phyloP scores from a whole-genome alignment of 1,140 invertebrate species.

The Odontomachus brunneus region DNA sequence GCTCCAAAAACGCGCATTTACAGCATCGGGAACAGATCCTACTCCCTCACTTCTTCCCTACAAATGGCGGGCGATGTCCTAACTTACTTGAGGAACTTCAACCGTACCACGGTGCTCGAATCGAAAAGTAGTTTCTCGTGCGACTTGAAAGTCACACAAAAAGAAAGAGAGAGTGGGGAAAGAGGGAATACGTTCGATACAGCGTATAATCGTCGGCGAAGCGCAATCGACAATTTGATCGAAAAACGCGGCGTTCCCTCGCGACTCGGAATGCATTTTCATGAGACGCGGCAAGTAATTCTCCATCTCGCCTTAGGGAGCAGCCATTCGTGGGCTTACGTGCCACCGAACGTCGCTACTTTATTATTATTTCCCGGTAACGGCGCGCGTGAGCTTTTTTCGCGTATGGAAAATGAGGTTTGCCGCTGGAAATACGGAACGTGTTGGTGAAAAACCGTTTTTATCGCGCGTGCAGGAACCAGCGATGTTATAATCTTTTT shows the following conservation, averaged over 20 bases:
- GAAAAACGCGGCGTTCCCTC: not conserved
- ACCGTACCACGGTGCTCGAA: not conserved
- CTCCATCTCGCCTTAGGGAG: not conserved
- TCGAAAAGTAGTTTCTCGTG: not conserved
- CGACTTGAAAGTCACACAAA: not conserved
- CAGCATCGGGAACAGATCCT: too few relatives aligned
- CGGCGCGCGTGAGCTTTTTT: not conserved
- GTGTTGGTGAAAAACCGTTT: slow-evolving; percentile 16
- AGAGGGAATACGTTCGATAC: not conserved
- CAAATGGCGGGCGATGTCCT: too few relatives aligned
- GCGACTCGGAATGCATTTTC: not conserved
- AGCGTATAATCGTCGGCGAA: not conserved
- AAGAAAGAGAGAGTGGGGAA: too few relatives aligned
- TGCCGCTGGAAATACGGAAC: not conserved
- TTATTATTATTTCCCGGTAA: slow-evolving; percentile 30
- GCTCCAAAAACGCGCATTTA: too few relatives aligned
- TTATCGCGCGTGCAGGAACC: slow-evolving; percentile 6
- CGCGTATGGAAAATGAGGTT: slow-evolving; percentile 23
- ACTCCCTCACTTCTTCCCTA: too few relatives aligned
- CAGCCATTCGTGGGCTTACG: not conserved
- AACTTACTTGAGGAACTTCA: too few relatives aligned
- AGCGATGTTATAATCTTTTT: slow-evolving; percentile 12
- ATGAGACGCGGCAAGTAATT: not conserved
- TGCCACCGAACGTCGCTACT: not conserved
- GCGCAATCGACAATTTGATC: not conserved